Conservation (phyloP, 1,140 invertebrate species). For the Hylyphantes graminicola region DNA sequence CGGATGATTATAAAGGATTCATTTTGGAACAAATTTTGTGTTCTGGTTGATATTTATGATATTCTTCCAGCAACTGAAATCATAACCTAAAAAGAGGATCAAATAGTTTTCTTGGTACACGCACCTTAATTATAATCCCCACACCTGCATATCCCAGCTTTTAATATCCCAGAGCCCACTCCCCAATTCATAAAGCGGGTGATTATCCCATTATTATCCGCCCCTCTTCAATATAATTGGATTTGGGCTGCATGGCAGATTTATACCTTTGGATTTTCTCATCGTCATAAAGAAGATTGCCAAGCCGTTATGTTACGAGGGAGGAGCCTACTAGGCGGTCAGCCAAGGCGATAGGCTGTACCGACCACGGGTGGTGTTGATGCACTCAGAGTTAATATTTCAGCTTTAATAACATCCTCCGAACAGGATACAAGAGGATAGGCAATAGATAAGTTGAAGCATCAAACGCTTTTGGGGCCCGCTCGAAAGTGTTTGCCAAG, state of each 20-base stretch:
- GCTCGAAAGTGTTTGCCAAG: too few species aligned
- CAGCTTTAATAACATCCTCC: slow-evolving; percentile 49
- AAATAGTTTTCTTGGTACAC: too few species aligned
- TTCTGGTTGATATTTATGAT: too few species aligned
- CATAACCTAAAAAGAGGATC: too few species aligned
- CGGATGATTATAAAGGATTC: too few species aligned
- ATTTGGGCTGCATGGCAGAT: slow-evolving; percentile 39
- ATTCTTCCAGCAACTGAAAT: too few species aligned
- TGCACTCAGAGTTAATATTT: slow-evolving; percentile 48
- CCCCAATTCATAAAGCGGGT: background rate
- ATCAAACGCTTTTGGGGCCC: slow-evolving; percentile 29
- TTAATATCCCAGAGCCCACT: too few species aligned
- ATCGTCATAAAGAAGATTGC: slow-evolving; percentile 38
- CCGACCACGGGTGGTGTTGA: slow-evolving; percentile 32
- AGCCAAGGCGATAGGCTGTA: slow-evolving; percentile 10
- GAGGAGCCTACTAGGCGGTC: slow-evolving; percentile 17
- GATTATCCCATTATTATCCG: slow-evolving; percentile 26
- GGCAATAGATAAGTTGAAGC: slow-evolving; percentile 14
- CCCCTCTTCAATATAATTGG: slow-evolving; percentile 39
- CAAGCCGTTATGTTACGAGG: slow-evolving; percentile 27
- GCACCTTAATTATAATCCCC: too few species aligned
- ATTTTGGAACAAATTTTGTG: too few species aligned
- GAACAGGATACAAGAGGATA: slow-evolving; percentile 38
- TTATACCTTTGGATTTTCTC: slow-evolving; percentile 38
- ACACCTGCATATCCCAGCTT: too few species aligned